Base-by-base conservation (phyloP, 2,113 vertebrate species). In the Formicarius rufipectus region DNA sequence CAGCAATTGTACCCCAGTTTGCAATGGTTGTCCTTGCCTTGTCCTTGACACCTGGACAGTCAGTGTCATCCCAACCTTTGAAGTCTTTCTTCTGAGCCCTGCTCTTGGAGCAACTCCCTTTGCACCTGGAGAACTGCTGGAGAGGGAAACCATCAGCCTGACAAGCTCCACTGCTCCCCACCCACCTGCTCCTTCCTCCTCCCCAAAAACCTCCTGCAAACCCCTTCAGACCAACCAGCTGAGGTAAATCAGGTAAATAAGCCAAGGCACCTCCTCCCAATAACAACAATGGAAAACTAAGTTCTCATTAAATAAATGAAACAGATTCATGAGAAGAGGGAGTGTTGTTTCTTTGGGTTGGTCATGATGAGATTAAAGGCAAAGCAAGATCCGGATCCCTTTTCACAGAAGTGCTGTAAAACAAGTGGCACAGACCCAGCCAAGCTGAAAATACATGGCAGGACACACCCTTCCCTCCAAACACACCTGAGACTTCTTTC, bases 401-500 rank as follows among this genome's bases (percentile, higher is more conserved):
- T 64, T 91, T 72, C 87, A 71, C 53, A 21, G 3, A 33, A 87
- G 53, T 1, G 10, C 68, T 69, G 49, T 68, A 66, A 96, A 94
- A 93, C 14, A 6, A 91, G 68, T 22, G 60, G 44, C 85, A 82
- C 74, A 77, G 80, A 95, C 69, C 77, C 93, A 82, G 73, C 60
- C 39, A 60, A 94, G 93, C 87, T 95, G 90, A 98, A 98, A 98
- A 98, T 93, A 96, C 69, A 82, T 1, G 5, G 24, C 25, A 22
- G 27, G 90, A 56, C 96, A 93, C 95, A 25, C 89, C 97, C 97
- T 97, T 97, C 78, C 96, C 85, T 96, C 84, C 78, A 96, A 94
- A 96, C 97, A 98, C 98, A 98, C 98, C 98, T 98, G 98, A 98
- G 96, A 97, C 97, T 93, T 97, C 95, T 85, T 74, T 93, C 94